These are phyloP conservation scores for Holcopasites calliopsidis DNA, from an alignment of 1,140 invertebrate species.

Conservation along the genomic window DNA sequence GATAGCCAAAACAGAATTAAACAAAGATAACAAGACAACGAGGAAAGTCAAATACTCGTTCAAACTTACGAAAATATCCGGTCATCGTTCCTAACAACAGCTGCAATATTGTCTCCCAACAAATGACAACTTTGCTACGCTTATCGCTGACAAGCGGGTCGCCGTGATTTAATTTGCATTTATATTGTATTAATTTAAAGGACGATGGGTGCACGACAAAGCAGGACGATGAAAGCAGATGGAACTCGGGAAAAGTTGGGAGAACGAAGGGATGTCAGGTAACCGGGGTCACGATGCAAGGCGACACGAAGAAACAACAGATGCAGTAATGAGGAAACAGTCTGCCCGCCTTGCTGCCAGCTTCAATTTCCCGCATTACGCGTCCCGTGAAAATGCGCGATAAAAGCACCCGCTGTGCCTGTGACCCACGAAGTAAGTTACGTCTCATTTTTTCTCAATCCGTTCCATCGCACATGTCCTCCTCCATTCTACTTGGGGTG, in stretches of 20 bases:
- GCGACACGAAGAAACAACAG: constrained; percentile 24
- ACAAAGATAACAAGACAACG: too few species aligned
- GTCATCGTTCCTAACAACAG: not conserved
- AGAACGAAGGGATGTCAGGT: not conserved
- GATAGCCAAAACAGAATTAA: too few species aligned
- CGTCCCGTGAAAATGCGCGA: constrained; percentile 13
- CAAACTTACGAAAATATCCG: not conserved
- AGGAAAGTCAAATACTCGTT: too few species aligned
- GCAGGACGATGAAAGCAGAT: constrained; percentile 7
- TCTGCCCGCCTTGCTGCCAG: constrained; percentile 40
- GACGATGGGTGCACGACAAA: constrained; percentile 10
- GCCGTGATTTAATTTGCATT: constrained; percentile 68
- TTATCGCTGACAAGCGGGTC: not conserved
- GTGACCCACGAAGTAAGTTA: constrained; percentile 36
- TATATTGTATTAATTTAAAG: constrained; percentile 72
- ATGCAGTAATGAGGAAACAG: constrained; percentile 55
- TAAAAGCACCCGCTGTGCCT: constrained; percentile 10
- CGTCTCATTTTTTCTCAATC: not conserved
- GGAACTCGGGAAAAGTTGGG: not conserved
- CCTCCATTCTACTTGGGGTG: too few species aligned
- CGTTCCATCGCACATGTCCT: not conserved
- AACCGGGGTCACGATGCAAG: constrained; percentile 20
- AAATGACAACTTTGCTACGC: not conserved
- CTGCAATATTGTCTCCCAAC: too few species aligned
- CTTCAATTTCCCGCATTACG: constrained; percentile 69